phyloP scores from a whole-genome alignment of 2,888 invertebrate genomes.

The Trachelus stipa region DNA sequence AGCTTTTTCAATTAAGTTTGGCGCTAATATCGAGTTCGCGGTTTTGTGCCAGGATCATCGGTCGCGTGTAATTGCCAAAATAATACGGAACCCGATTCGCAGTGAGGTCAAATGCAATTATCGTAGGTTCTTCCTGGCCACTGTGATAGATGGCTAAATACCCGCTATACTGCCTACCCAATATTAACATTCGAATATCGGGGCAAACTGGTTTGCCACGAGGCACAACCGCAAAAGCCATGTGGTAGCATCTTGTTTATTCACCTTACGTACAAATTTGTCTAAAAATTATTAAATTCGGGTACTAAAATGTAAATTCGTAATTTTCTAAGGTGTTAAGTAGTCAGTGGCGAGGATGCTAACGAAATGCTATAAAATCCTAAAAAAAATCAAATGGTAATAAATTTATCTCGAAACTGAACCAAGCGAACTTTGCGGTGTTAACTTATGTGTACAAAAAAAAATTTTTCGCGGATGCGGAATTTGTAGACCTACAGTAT shows the following conservation, averaged over 20 bases:
- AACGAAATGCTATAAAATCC: background rate
- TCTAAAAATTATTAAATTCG: background rate
- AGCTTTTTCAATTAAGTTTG: constrained; percentile 20
- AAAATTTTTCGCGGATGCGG: background rate
- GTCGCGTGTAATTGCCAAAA: constrained; percentile 16
- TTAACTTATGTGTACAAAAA: background rate
- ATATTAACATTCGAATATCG: background rate
- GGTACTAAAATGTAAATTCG: background rate
- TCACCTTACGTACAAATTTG: background rate
- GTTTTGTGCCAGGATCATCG: background rate
- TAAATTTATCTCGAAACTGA: background rate
- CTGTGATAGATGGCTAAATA: background rate
- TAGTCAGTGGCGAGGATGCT: no score
- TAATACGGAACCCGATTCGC: constrained; percentile 16
- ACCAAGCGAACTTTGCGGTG: background rate
- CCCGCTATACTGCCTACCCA: background rate
- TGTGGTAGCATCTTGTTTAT: background rate
- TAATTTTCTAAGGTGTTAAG: no score
- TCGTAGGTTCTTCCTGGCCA: background rate
- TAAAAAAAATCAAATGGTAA: background rate
- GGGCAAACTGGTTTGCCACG: background rate
- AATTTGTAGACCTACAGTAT: background rate
- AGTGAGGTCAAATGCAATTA: constrained; percentile 15
- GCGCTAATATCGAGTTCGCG: background rate
- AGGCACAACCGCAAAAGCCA: background rate